These are phyloP conservation scores for Crioceris asparagi DNA, from an alignment of 2,888 invertebrate species.

Conservation along the genomic window DNA sequence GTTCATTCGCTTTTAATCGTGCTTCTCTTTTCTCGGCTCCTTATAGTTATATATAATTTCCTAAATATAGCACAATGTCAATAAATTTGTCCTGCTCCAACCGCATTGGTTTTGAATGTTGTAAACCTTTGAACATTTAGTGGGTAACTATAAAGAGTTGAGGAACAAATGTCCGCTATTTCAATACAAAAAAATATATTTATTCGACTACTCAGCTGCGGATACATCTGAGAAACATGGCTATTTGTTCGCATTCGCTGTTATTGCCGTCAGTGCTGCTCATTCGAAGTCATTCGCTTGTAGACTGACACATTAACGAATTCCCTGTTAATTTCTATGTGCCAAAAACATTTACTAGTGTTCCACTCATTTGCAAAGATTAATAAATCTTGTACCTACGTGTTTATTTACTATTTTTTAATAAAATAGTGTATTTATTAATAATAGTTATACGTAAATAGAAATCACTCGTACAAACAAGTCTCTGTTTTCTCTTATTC, in stretches of 20 bases:
- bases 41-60: no score
- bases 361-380: neutral
- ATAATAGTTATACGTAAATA: slow-evolving; percentile 1
- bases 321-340: slow-evolving; percentile 1
- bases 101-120: no score
- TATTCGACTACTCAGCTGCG: no score
- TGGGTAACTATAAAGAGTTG: no score
- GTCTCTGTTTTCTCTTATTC: slow-evolving; percentile 1
- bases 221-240: neutral
- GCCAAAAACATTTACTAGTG: slow-evolving; percentile 1
- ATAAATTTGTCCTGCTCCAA: no score
- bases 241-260: neutral
- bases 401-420: neutral
- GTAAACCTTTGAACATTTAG: no score
- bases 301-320: slow-evolving; percentile 1
- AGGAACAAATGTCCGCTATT: no score
- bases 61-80: no score
- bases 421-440: no score
- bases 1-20: no score
- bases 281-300: neutral
- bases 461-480: neutral
- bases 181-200: no score
- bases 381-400: neutral
- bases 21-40: no score
- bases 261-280: slow-evolving; percentile 1